These are phyloP conservation scores for Acromyrmex charruanus DNA, from an alignment of 1,140 invertebrate species.

Conservation along the genomic window DNA sequence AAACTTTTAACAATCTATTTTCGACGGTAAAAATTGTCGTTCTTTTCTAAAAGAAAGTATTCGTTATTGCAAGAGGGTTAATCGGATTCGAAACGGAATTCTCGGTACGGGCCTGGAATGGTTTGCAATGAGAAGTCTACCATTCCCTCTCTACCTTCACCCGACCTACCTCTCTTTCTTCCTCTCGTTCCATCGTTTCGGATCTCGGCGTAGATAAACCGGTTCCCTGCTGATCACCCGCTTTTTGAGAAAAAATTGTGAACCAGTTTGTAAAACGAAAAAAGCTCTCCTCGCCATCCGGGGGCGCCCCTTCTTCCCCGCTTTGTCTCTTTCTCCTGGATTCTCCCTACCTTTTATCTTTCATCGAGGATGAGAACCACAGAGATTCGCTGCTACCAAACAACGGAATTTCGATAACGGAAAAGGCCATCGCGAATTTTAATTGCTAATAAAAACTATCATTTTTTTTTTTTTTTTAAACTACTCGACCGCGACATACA, in stretches of 20 bases:
- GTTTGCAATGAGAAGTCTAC: conserved; percentile 35
- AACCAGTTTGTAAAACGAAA: conserved; percentile 87
- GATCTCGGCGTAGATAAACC: conserved; percentile 81
- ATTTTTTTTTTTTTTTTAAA: neutral
- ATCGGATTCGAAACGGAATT: conserved; percentile 48
- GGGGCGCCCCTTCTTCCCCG: conserved; percentile 25
- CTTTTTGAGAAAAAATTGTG: conserved; percentile 86
- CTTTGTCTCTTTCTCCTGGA: conserved; percentile 58
- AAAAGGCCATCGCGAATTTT: conserved; percentile 65
- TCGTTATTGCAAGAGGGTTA: conserved; percentile 39
- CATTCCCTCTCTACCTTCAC: conserved; percentile 64
- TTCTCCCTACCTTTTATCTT: conserved; percentile 52
- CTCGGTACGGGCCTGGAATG: conserved; percentile 65
- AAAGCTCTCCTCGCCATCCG: conserved; percentile 81
- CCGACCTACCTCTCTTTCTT: conserved; percentile 29
- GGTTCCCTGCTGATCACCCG: conserved; percentile 85
- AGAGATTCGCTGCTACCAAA: conserved; percentile 75
- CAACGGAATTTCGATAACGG: conserved; percentile 73
- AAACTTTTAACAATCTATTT: conserved; percentile 50
- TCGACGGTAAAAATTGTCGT: conserved; percentile 15
- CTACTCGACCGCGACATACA: neutral
- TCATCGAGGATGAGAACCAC: conserved; percentile 77
- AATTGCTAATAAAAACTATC: neutral
- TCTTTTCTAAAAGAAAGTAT: conserved; percentile 27
- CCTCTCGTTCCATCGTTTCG: conserved; percentile 63